Base-by-base conservation (phyloP, 1,140 invertebrate genomes). In the Maniola jurtina region DNA sequence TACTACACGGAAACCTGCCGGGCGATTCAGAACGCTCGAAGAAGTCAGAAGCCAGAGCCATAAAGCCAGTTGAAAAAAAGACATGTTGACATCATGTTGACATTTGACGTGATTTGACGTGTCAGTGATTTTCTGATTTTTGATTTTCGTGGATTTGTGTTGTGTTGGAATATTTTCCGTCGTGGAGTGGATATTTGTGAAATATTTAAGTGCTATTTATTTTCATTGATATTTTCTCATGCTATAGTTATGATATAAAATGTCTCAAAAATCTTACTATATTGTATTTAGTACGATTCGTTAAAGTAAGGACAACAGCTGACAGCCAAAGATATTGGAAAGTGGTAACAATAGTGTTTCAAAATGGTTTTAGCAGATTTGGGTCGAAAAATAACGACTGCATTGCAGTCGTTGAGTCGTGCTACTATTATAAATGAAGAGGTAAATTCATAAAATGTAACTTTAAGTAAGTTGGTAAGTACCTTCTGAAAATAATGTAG, bases 371-470 rank as follows among this genome's bases (percentile, higher is more conserved):
- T 99, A 94, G 99, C 99, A 79, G 99, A 99, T 94, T 95, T 99
- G 89, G 99, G 99, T 83, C 95, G 99, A 86, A 99, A 99, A 94
- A 99, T 99, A 89, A 99, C 99, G 75, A 97, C 97, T 83, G 99
- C 99, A 55, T 92, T 99, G 83, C 96, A 98, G 79, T 99, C 98
- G 38, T 92, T 99, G 64, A 99, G 98, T 91, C 99, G 99, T 94
- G 98, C 98, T 54, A 99, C 98, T 36, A 96, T 99, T 67, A 99
- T 99, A 75, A 99, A 99, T 94, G 98, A 99, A 93, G 98, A 99
- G 93, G 96, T 97, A 92, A 91, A 50, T 57, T 16, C 50, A 16
- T 35, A 14, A 52, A 52, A 25, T 25, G 4, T 11, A 38, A 1
- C 10, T 3, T 38, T 38, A 38, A 38, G 7, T 11, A 38, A 11